These are phyloP conservation scores for Gorsachius magnificus DNA, from an alignment of 2,797 vertebrate genomes.

Conservation along the genomic window DNA sequence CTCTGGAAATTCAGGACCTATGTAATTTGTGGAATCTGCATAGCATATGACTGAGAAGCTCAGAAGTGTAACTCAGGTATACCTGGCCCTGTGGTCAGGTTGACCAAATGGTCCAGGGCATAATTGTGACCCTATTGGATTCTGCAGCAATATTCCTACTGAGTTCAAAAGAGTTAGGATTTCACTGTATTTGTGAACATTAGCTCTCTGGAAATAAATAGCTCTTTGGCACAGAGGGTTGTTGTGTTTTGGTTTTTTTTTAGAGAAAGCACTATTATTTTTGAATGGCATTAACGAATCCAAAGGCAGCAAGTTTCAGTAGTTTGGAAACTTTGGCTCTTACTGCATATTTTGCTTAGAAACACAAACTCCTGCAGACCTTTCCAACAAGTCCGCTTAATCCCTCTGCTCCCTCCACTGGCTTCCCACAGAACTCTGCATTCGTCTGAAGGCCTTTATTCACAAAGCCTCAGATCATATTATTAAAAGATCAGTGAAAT, in stretches of 20 bases:
- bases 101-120: not conserved
- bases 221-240: not conserved
- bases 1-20: not conserved
- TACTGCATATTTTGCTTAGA: not conserved
- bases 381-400: conserved; percentile 53
- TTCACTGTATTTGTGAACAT: not conserved
- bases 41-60: not conserved
- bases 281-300: not conserved
- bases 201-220: not conserved
- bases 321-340: conserved; percentile 20
- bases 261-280: not conserved
- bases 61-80: not conserved
- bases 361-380: conserved; percentile 1
- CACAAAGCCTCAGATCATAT: conserved; percentile 26
- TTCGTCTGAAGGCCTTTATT: conserved; percentile 43
- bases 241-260: not conserved
- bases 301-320: not conserved
- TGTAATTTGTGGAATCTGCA: not conserved
- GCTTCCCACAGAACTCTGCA: conserved; percentile 36
- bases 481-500: conserved; percentile 56
- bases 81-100: not conserved
- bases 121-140: not conserved
- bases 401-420: conserved; percentile 54
- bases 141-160: not conserved
- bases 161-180: not conserved